These are phyloP conservation scores for Falcaria lacertinaria DNA, from an alignment of 2,888 invertebrate species.

Conservation along the genomic window DNA sequence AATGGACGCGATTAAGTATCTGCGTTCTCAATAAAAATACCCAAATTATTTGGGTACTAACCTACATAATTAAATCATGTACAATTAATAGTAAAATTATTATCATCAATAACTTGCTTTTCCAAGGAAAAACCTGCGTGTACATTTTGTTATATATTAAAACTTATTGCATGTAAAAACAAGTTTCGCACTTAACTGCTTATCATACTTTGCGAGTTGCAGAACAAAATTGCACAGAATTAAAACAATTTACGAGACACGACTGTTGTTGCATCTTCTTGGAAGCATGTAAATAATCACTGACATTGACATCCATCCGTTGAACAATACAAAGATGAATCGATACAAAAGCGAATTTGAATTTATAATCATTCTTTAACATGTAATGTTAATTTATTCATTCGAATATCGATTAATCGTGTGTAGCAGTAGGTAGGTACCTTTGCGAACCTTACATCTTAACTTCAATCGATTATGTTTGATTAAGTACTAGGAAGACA, in stretches of 20 bases:
- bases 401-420: background rate
- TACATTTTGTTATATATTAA: background rate
- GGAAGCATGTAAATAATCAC: background rate
- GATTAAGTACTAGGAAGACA: background rate
- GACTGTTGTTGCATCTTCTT: background rate
- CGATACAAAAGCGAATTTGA: background rate
- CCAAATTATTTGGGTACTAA: no score
- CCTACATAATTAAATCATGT: no score
- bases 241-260: slow-evolving; percentile 1
- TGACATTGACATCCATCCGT: slow-evolving; percentile 1
- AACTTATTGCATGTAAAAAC: background rate
- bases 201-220: background rate
- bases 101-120: no score
- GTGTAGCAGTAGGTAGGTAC: background rate
- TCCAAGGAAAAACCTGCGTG: background rate
- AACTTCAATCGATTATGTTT: no score
- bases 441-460: no score
- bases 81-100: no score
- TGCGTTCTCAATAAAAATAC: no score
- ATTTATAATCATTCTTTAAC: background rate
- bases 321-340: background rate
- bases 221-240: slow-evolving; percentile 2
- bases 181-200: background rate
- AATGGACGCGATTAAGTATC: no score
- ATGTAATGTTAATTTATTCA: background rate